phyloP scores from a whole-genome alignment of 2,797 vertebrate genomes.

The Urosaurus nigricauda region DNA sequence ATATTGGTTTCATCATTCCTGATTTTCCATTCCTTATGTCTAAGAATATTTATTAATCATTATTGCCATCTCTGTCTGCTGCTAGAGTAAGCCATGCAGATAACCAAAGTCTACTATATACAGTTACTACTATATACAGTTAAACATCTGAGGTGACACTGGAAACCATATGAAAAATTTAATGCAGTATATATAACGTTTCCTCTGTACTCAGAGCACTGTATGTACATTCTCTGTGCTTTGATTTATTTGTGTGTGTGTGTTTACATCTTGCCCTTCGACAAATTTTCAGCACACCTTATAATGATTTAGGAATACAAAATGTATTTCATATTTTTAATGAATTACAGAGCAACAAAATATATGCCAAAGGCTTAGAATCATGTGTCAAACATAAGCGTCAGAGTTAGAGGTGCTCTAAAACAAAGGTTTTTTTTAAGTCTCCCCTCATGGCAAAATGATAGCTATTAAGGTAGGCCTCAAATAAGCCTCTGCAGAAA shows the following conservation, averaged over 20 bases:
- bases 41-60: neutral
- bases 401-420: neutral
- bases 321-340: neutral
- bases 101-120: neutral
- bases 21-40: neutral
- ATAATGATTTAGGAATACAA: neutral
- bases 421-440: neutral
- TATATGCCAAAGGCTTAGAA: neutral
- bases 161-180: constrained; percentile 7
- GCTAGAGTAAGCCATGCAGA: neutral
- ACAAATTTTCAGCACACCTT: neutral
- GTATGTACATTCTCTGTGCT: neutral
- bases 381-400: neutral
- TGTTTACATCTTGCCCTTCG: neutral
- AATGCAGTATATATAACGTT: neutral
- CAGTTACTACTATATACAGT: too few species aligned
- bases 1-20: neutral
- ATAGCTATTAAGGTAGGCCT: neutral
- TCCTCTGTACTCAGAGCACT: neutral
- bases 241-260: neutral
- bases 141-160: neutral
- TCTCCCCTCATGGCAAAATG: neutral
- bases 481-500: neutral
- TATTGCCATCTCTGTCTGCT: neutral
- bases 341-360: neutral